Evolutionary conservation across 1,140 invertebrate genomes (phyloP).

Genomic region (Portunus trituberculatus): DNA sequence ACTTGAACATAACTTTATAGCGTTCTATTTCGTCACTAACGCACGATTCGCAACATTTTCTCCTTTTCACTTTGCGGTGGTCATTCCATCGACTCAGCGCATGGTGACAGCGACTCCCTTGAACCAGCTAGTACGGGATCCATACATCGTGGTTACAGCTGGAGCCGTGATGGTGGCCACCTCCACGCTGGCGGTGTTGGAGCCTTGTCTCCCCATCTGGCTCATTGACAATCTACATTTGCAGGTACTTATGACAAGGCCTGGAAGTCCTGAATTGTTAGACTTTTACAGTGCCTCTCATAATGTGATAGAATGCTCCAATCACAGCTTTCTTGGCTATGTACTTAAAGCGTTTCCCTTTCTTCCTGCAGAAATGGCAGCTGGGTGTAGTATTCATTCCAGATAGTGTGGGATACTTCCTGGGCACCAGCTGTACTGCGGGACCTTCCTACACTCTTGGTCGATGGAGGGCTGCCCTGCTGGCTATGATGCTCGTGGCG

Average conservation of each 20-base stretch:
- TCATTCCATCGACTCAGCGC: not conserved
- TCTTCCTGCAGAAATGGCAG: conserved; percentile 85
- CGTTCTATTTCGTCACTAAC: not conserved
- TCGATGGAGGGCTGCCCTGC: conserved; percentile 84
- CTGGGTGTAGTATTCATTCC: conserved; percentile 90
- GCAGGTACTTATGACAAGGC: conserved; percentile 81
- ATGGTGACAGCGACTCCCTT: conserved; percentile 76
- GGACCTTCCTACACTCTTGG: conserved; percentile 85
- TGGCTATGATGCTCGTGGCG: conserved; percentile 85
- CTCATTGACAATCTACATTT: conserved; percentile 87
- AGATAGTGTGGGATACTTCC: conserved; percentile 90
- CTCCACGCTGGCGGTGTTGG: conserved; percentile 89
- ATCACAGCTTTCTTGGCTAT: not conserved
- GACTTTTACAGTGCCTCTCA: no score
- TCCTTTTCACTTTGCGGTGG: not conserved
- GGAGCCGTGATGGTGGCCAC: conserved; percentile 88
- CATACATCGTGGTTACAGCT: conserved; percentile 82
- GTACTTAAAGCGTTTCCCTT: not conserved
- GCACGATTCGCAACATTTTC: not conserved
- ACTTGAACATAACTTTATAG: not conserved
- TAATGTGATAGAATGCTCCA: no score
- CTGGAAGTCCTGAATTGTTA: no score
- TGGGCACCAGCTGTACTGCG: conserved; percentile 90
- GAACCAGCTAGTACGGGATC: conserved; percentile 83
- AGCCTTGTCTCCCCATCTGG: conserved; percentile 92